phyloP scores from a whole-genome alignment of 2,888 invertebrate genomes.

The Drosophila tripunctata region DNA sequence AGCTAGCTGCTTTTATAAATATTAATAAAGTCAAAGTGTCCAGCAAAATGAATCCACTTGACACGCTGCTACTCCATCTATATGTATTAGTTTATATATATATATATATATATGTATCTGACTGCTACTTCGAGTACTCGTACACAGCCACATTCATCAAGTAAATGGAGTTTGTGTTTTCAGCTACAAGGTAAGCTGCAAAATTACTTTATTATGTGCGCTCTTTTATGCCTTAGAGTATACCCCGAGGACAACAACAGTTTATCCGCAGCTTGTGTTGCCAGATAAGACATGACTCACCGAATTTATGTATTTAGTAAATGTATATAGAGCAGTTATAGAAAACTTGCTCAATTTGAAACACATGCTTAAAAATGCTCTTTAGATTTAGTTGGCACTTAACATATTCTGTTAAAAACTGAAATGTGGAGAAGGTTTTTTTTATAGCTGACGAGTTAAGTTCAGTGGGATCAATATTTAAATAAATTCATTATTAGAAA shows the following conservation, averaged over 20 bases:
- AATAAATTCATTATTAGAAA: too few relatives aligned
- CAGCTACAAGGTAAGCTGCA: conserved; percentile 12
- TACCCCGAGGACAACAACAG: conserved; percentile 7
- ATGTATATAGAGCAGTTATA: background rate
- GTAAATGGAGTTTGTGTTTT: conserved; percentile 52
- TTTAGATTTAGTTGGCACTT: too few relatives aligned
- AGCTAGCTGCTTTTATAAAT: conserved; percentile 51
- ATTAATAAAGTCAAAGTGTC: conserved; percentile 69
- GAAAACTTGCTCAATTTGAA: background rate
- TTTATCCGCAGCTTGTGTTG: background rate
- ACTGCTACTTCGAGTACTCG: conserved; percentile 1
- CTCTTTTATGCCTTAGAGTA: conserved; percentile 1
- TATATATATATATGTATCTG: conserved; percentile 7
- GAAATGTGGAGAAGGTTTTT: too few relatives aligned
- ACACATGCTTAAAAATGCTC: too few relatives aligned
- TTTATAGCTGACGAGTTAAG: too few relatives aligned
- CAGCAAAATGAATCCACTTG: conserved; percentile 53
- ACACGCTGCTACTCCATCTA: conserved; percentile 35
- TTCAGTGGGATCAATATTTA: too few relatives aligned
- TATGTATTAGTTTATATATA: too few relatives aligned
- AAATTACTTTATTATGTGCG: conserved; percentile 41
- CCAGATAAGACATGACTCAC: background rate
- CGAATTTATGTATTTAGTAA: background rate
- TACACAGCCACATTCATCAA: conserved; percentile 61
- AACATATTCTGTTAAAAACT: too few relatives aligned